Percentiles rank a stretch among this genome's conserved stretches.
Conservation (phyloP, 2,797 vertebrate genomes). For the Pantherophis alleghaniensis region DNA sequence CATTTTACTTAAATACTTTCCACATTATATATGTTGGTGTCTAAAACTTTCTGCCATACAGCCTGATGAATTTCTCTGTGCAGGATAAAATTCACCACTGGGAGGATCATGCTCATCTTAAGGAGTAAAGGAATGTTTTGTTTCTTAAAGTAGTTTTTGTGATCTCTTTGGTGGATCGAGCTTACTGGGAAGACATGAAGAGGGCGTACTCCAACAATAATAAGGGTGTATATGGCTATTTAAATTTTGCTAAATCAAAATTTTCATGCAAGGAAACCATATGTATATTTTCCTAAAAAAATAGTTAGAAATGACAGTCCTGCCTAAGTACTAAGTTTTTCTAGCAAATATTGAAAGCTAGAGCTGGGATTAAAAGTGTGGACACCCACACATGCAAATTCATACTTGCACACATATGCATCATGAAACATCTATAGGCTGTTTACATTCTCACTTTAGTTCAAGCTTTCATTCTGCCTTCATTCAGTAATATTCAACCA, state of each 20-base stretch:
- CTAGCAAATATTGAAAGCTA: neutral
- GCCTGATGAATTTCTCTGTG: neutral
- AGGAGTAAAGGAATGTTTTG: neutral
- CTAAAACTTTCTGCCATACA: neutral
- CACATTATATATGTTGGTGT: neutral
- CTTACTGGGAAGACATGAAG: neutral
- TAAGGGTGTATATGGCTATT: neutral
- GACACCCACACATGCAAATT: neutral
- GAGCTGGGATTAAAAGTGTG: neutral
- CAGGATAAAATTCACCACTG: neutral
- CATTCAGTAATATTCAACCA: neutral
- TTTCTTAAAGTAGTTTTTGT: neutral
- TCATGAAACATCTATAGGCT: neutral
- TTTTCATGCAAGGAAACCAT: neutral
- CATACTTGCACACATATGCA: conserved; percentile 8
- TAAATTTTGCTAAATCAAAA: neutral
- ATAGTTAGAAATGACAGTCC: neutral
- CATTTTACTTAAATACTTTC: neutral
- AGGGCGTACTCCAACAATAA: neutral
- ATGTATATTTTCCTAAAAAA: neutral
- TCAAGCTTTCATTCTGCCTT: neutral
- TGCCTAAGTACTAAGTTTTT: neutral
- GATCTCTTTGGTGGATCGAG: neutral
- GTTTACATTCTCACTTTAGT: neutral
- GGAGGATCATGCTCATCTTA: neutral